phyloP scores from a whole-genome alignment of 1,140 invertebrate species.

The Ceratina japonica region DNA sequence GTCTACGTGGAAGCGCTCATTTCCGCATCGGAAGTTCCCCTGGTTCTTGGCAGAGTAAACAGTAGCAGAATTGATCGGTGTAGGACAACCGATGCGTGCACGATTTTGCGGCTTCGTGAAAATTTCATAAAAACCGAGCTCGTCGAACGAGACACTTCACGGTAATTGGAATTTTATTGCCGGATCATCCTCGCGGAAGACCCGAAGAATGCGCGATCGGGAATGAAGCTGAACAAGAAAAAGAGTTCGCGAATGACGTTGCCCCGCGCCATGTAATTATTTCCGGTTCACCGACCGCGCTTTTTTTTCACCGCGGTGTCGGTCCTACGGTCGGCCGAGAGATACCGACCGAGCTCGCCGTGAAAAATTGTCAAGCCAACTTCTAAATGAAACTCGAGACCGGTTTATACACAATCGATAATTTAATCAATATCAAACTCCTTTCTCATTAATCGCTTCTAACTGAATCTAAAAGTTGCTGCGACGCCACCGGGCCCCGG shows the following conservation, averaged over 20 bases:
- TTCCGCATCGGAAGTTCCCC: slow-evolving; percentile 17
- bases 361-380: background rate
- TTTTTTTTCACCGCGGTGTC: background rate
- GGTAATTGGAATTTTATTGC: slow-evolving; percentile 30
- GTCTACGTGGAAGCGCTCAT: slow-evolving; percentile 1
- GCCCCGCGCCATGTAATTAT: background rate
- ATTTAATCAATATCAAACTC: no score
- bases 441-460: background rate
- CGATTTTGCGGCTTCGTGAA: slow-evolving; percentile 11
- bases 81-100: background rate
- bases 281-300: background rate
- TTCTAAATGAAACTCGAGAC: background rate
- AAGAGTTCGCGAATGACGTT: background rate
- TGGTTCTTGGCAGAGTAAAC: slow-evolving; percentile 4
- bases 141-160: background rate
- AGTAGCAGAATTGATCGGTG: background rate
- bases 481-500: no score
- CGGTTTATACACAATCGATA: no score
- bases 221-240: background rate
- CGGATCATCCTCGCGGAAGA: background rate
- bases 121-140: slow-evolving; percentile 17
- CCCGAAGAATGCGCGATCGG: background rate
- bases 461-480: slow-evolving; percentile 2
- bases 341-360: no score
- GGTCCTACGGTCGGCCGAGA: no score